Base-by-base conservation (phyloP, 2,888 invertebrate genomes). In the Steinernema carpocapsae region DNA sequence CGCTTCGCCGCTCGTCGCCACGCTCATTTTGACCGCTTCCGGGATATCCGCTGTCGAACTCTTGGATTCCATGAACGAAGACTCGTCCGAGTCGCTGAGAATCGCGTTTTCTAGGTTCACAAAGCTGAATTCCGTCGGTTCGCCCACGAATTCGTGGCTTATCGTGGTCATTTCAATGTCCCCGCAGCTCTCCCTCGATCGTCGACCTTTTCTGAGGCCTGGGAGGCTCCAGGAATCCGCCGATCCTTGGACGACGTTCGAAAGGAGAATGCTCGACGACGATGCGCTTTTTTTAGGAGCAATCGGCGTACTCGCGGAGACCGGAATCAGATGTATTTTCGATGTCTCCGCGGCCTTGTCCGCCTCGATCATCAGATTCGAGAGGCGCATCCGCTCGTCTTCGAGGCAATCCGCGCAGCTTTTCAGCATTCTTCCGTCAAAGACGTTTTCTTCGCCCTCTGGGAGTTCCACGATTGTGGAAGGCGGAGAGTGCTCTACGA, bases 41-140 rank as follows among this genome's bases (percentile, higher is more conserved):
- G 74, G 70, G 10, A 52, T 64, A 19, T 56, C 24, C 12, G 19
- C 19, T 22, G 24, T 74, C 4, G 37, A 26, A 45, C 19, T 32
- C 19, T 74, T 74, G 10, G 75, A 75, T 64, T 22, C 42, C 26
- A 48, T 43, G 0, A 32, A 71, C 0, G 19, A 24, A 3, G 70
- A 45, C 10, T 46, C 52, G 42, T 76, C 70, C 32, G 64, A 64
- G 32, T 45, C 64, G 45, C 46, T 59, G 26, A 56, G 56, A 22
- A 56, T 56, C 56, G 56, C 52, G 45, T 79, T 79, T 32, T 79
- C 74, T 74, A 78, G 32, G 64, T 77, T 74, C 56, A 81, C 80
- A 76, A 80, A 78, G 70, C 78, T 78, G 56, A 78, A 78, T 32
- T 59, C 45, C 14, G 76, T 56, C 10, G 64, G 37, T 12, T 80